phyloP scores from a whole-genome alignment of 2,113 vertebrate genomes.

The Platysternon megacephalum region DNA sequence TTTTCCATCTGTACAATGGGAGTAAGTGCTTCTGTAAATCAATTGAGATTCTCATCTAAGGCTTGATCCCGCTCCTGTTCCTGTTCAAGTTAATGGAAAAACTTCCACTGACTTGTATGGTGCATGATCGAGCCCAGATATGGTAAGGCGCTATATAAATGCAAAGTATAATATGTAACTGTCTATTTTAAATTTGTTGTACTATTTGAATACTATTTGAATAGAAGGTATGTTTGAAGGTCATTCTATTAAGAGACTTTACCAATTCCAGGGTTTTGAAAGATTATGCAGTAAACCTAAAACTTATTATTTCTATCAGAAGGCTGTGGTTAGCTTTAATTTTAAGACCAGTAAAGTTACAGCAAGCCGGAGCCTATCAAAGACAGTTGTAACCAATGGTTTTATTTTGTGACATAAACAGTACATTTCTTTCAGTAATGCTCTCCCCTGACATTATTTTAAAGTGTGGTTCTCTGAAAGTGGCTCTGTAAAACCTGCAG shows the following conservation, averaged over 20 bases:
- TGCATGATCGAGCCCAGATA: neutral
- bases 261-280: neutral
- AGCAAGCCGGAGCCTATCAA: neutral
- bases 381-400: neutral
- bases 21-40: neutral
- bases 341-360: neutral
- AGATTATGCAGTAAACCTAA: fast-evolving
- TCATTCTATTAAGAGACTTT: neutral
- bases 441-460: neutral
- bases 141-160: neutral
- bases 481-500: constrained; percentile 8
- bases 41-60: fast-evolving
- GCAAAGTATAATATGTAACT: neutral
- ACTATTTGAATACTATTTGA: neutral
- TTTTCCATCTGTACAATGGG: fast-evolving
- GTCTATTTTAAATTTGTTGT: neutral
- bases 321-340: neutral
- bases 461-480: neutral
- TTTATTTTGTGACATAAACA: neutral
- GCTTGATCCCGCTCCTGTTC: neutral
- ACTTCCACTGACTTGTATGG: neutral
- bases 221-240: neutral
- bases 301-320: neutral
- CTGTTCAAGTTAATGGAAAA: neutral
- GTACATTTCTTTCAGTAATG: neutral